phyloP scores from a whole-genome alignment of 2,888 invertebrate species.

The Tetanocera ferruginea region DNA sequence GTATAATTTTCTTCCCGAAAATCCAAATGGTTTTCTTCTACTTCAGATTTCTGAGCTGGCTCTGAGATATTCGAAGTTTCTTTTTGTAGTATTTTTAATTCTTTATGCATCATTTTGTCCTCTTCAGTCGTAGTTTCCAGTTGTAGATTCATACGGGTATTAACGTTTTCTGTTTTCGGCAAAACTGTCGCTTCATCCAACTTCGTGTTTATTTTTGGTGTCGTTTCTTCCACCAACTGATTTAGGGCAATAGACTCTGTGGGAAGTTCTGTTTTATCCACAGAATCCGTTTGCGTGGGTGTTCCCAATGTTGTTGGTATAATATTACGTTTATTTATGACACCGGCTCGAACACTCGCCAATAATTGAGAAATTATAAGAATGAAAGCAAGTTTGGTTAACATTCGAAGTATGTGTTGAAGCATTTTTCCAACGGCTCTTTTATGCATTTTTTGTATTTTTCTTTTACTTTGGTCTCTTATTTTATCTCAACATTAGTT shows the following conservation, averaged over 20 bases:
- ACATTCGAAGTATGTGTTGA: neutral
- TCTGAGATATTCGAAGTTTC: too few species aligned
- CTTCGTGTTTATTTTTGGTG: neutral
- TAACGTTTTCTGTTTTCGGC: too few species aligned
- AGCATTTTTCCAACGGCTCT: neutral
- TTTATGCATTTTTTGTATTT: neutral
- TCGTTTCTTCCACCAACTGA: neutral
- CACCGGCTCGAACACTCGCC: slow-evolving; percentile 27
- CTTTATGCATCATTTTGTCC: too few species aligned
- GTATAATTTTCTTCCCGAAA: too few species aligned
- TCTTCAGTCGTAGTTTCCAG: too few species aligned
- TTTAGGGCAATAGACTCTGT: neutral
- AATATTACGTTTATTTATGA: slow-evolving; percentile 43
- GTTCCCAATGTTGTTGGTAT: neutral
- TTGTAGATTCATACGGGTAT: too few species aligned
- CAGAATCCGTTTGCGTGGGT: neutral
- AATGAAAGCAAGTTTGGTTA: neutral
- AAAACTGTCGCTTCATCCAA: too few species aligned
- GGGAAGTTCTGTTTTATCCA: neutral
- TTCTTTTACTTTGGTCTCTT: neutral
- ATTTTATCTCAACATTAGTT: neutral
- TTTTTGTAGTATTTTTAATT: too few species aligned
- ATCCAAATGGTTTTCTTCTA: too few species aligned
- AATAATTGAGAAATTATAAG: slow-evolving; percentile 1
- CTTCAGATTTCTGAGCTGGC: too few species aligned